Evolutionary conservation across 2,113 vertebrate genomes (phyloP).

Genomic region (Eidolon helvum): DNA sequence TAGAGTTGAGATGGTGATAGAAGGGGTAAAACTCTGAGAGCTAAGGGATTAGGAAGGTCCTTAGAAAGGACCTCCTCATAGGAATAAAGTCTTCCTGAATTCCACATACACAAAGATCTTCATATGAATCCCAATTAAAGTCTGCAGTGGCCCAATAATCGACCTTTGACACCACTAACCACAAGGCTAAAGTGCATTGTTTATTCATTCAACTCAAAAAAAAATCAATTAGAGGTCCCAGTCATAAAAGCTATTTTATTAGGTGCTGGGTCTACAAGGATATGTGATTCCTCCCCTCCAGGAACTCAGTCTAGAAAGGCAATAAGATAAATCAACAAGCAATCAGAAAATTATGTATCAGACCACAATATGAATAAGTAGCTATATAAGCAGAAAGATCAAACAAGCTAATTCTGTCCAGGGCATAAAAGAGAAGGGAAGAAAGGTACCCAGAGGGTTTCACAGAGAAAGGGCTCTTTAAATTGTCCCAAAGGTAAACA

Average conservation of each 20-base stretch:
- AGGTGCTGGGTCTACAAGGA: neutral
- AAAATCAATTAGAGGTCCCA: neutral
- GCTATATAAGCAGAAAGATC: neutral
- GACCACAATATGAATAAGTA: neutral
- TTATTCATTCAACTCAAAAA: conserved; percentile 26
- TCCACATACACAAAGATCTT: neutral
- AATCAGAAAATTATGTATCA: neutral
- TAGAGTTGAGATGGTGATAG: neutral
- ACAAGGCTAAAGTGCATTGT: neutral
- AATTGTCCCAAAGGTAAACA: conserved; percentile 8
- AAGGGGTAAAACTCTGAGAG: neutral
- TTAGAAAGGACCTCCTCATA: neutral
- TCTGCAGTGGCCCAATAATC: neutral
- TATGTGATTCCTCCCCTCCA: neutral
- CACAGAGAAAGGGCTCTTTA: neutral
- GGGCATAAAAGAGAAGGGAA: neutral
- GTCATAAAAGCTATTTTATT: neutral
- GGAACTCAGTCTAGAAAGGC: conserved; percentile 4
- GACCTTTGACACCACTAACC: neutral
- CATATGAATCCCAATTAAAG: neutral
- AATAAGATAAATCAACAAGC: neutral
- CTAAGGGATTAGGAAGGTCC: neutral
- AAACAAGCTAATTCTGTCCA: neutral
- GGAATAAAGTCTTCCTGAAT: neutral
- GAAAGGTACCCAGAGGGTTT: neutral